Base-by-base conservation (phyloP, 1,140 invertebrate genomes). In the Hydropsyche tenuis region DNA sequence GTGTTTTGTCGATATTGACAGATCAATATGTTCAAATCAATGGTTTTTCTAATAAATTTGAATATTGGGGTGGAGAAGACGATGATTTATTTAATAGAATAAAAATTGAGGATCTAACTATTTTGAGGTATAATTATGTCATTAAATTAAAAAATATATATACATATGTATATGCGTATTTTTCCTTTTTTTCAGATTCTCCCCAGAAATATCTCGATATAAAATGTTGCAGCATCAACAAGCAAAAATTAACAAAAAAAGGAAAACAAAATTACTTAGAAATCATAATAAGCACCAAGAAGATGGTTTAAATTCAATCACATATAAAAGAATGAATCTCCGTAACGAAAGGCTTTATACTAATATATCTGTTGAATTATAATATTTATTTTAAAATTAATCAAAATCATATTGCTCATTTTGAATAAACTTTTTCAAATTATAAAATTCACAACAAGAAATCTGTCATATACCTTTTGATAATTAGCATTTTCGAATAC, bases 11-110 rank as follows among this genome's bases (percentile, higher is more conserved):
- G 6, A 80, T 90, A 7, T 83, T 83, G 1, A 82, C 80, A 65
- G 81, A 85, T 30, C 86, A 88, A 48, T 92, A 91, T 79, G 81
- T 86, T 53, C 81, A 81, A 68, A 88, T 90, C 0, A 94, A 94
- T 83, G 92, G 93, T 0, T 94, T 92, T 80, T 91, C 92, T 0
- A 94, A 94, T 82, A 81, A 89, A 22, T 94, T 91, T 81, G 94
- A 90, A 82, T 92, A 90, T 0, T 94, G 91, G 92, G 92, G 89
- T 42, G 90, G 89, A 27, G 90, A 92, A 82, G 91, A 92, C 80
- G 92, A 93, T 82, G 92, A 94, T 78, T 90, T 93, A 83, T 87
- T 85, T 73, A 81, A 80, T 74, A 79, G 85, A 74, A 72, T 86
- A 16, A 22, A 23, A 16, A 37, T 37, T 23, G 75, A 77, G 23